Conservation (phyloP, 2,113 vertebrate species). For the Bubo bubo region DNA sequence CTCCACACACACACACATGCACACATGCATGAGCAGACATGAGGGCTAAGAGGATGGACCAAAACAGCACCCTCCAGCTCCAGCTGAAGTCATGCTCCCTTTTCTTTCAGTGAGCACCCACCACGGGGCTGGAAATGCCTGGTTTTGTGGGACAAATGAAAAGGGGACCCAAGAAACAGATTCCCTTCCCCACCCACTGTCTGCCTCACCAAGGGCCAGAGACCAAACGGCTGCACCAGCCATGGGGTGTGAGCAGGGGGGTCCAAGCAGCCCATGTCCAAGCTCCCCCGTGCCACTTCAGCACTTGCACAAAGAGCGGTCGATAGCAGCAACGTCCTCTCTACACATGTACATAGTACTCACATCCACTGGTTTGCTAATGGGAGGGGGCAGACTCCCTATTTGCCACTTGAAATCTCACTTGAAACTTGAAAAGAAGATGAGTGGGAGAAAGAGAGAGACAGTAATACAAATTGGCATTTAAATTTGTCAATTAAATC, state of each 20-base stretch:
- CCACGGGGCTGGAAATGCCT: not conserved
- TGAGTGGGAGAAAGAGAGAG: not conserved
- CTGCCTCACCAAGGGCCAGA: not conserved
- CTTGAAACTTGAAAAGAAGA: not conserved
- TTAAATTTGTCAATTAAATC: slow-evolving; percentile 36
- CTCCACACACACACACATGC: not conserved
- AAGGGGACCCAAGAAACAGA: not conserved
- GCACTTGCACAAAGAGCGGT: not conserved
- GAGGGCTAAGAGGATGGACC: not conserved
- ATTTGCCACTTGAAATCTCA: not conserved
- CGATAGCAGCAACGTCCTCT: not conserved
- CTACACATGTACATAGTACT: not conserved
- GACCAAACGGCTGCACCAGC: rapidly evolving
- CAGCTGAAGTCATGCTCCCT: not conserved
- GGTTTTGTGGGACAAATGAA: not conserved
- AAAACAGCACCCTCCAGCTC: not conserved
- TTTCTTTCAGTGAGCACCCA: not conserved
- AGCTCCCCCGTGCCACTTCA: rapidly evolving
- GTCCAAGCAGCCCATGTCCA: rapidly evolving
- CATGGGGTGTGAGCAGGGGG: not conserved
- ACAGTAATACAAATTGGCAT: not conserved
- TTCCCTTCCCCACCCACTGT: not conserved
- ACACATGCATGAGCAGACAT: not conserved
- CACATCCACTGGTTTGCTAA: not conserved
- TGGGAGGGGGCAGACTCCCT: not conserved